Base-by-base conservation (phyloP, 2,797 vertebrate species). In the Oophaga sylvatica region DNA sequence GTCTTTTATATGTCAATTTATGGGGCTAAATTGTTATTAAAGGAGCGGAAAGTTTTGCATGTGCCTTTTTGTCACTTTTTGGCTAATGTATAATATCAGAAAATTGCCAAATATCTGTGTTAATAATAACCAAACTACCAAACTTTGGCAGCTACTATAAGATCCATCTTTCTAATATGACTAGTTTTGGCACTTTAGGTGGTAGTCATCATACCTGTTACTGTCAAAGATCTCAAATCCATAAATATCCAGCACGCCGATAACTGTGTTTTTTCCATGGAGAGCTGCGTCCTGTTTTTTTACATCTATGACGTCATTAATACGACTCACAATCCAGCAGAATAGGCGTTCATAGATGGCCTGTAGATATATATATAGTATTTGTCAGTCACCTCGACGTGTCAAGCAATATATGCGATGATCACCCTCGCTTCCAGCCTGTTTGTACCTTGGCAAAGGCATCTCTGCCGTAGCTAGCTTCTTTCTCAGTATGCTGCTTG, bases 171-270 rank as follows among this genome's bases (percentile, higher is more conserved):
- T 12, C 57, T 59, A 59, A 59, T 59, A 15, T 16, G 12, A 12
- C 10, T 2, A 17, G 16, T 15, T 16, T 15, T 59, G 17, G 16
- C 57, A 59, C 15, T 59, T 15, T 59, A 15, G 57, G 22, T 26
- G 5, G 17, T 16, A 48, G 5, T 19, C 31, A 9, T 75, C n/a
- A 48, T 68, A 99, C 98, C 98, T 99, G 95, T 99, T 99, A 91
- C 97, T 99, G 92, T 99, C 97, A 90, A 99, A 99, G 89, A 99
- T 99, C 94, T 99, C 98, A 81, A 99, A 99, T 16, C 98, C 98
- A 2, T 99, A 99, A 91, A 99, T 99, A 91, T 99, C 98, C 93
- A 99, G 94, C 88, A 99, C 98, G 0, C 98, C 98, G 13, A 99
- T 99, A 83, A 99, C 98, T 0, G 98, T 99, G 94, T 99, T 99